Evolutionary conservation across 2,113 vertebrate genomes (phyloP), one percentile per base, ranked within the genome.

Genomic region (Paratilapia polleni): DNA sequence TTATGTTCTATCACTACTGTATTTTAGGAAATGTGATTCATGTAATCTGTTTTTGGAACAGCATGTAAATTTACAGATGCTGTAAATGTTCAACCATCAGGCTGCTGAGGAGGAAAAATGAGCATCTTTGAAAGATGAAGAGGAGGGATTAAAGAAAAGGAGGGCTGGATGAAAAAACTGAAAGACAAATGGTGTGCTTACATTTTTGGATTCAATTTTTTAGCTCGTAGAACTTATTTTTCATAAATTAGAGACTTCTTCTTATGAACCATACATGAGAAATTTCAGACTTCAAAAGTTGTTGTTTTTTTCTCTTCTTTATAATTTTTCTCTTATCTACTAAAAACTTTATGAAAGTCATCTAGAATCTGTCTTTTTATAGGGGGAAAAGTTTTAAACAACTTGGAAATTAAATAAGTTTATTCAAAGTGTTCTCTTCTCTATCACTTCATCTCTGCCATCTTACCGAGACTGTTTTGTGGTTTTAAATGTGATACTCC

Each of bases 51-150:
- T 73, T 43, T 13, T 73, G 24, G 66, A 73, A 20, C 43, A 52
- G 11, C 26, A 0, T 0, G 66, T 52, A 70, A 11, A 20, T 52
- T 20, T 20, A 52, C 15, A 3, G 6, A 52, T 4, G 10, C 43
- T 49, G 43, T 49, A 49, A 70, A 70, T 70, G 41, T 49, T 49
- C 66, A 4, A 20, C 9, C 10, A 0, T 31, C 24, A 2, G 3
- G 12, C 22, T 26, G 57, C 22, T 4, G n/a, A 6, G 6, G 56
- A 68, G 64, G 49, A 52, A 52, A 19, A 6, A 12, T 43, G 41
- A 41, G 38, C 38, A 10, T 9, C 63, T 68, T 47, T 68, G 63
- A 47, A 47, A 19, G 38, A 26, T 0, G 63, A 68, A 11, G 63
- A 28, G 43, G 0, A 5, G 26, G 26, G 43, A 73, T n/a, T 20